Conservation (phyloP, 1,140 invertebrate species). For the Drosophila bocqueti region DNA sequence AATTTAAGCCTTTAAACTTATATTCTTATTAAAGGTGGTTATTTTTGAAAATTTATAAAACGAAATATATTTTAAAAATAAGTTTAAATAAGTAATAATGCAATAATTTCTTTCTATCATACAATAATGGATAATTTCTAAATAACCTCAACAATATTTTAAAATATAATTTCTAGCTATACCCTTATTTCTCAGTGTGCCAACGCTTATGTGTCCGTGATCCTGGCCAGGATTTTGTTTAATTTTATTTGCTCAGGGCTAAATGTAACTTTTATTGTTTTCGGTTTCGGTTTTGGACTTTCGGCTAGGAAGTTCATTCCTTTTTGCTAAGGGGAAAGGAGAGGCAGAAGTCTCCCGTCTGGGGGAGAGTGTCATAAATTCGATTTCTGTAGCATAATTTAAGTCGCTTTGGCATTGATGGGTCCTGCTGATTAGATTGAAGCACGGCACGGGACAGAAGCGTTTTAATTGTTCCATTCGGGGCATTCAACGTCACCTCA, state of each 20-base stretch:
- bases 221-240: constrained; percentile 56
- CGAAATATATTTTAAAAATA: neutral
- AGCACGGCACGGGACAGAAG: constrained; percentile 45
- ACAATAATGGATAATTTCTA: accelerated
- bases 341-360: constrained; percentile 14
- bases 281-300: constrained; percentile 78
- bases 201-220: constrained; percentile 15
- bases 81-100: no score
- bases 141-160: neutral
- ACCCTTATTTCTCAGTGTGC: neutral
- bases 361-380: constrained; percentile 76
- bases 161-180: neutral
- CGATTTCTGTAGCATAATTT: constrained; percentile 83
- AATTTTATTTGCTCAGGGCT: constrained; percentile 70
- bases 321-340: constrained; percentile 15
- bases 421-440: constrained; percentile 75
- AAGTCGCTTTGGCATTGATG: constrained; percentile 73
- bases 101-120: no score
- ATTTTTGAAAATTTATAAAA: no score
- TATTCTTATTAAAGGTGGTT: no score
- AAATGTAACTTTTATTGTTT: constrained; percentile 83
- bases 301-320: constrained; percentile 56
- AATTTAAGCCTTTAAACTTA: no score
- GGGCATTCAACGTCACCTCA: constrained; percentile 79
- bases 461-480: constrained; percentile 68